A percentile compares a stretch with the other conserved stretches of the same genome.
Conservation (phyloP, 1,140 invertebrate genomes). For the Bursaphelenchus mucronatus region DNA sequence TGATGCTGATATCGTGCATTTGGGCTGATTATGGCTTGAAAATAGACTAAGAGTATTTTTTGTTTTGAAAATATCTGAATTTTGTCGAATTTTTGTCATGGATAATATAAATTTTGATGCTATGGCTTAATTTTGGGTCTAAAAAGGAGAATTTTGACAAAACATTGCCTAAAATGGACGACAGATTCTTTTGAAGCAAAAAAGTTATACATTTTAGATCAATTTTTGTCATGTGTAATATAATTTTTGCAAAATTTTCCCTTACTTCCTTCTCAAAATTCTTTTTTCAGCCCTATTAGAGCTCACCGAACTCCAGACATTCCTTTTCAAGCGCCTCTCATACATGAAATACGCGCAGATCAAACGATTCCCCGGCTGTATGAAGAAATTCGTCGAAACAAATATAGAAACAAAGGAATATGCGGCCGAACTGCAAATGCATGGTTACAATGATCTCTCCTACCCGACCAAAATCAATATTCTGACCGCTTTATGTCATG, state of each 20-base stretch:
- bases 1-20: not conserved
- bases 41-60: no score
- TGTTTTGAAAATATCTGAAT: no score
- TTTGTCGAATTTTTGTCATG: no score
- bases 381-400: constrained; percentile 41
- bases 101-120: not conserved
- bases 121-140: not conserved
- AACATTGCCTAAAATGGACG: not conserved
- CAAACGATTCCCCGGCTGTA: constrained; percentile 35
- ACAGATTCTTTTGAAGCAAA: not conserved
- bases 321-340: constrained; percentile 33
- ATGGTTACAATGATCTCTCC: constrained; percentile 35
- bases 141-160: not conserved
- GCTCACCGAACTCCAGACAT: constrained; percentile 44
- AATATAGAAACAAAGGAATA: constrained; percentile 27
- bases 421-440: constrained; percentile 28
- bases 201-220: not conserved
- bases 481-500: constrained; percentile 39
- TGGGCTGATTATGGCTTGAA: no score
- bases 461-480: constrained; percentile 33
- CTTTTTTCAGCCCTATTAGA: constrained; percentile 29
- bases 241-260: not conserved
- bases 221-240: not conserved
- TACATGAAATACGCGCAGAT: constrained; percentile 39
- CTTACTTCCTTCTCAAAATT: not conserved